Percentiles rank a stretch among this genome's conserved stretches.
Evolutionary conservation across 2,888 invertebrate genomes (phyloP).

Genomic region (Yponomeuta cagnagella): DNA sequence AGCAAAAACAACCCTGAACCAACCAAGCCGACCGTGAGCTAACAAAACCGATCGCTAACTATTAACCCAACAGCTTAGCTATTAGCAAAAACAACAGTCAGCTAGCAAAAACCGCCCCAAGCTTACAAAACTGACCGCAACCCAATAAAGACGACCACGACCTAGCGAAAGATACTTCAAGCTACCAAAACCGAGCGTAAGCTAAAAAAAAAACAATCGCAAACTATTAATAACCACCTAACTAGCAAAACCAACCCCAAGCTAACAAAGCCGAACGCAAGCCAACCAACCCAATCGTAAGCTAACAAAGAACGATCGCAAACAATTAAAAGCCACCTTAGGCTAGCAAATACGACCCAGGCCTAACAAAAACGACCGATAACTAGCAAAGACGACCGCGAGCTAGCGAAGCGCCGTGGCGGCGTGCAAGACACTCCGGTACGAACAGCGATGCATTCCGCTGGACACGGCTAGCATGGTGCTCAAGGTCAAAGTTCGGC

Average conservation of each 20-base stretch:
- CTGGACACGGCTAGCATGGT: constrained; percentile 70
- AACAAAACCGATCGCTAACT: not conserved
- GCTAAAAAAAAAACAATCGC: not conserved
- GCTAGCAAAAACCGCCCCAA: not conserved
- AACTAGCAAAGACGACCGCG: not conserved
- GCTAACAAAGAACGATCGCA: not conserved
- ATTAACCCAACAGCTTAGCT: not conserved
- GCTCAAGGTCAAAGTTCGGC: constrained; percentile 73
- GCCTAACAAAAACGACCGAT: not conserved
- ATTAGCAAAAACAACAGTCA: not conserved
- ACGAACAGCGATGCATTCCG: constrained; percentile 59
- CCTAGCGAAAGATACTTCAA: not conserved
- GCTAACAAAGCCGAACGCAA: not conserved
- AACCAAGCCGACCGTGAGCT: not conserved
- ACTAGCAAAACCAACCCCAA: not conserved
- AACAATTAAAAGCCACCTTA: not conserved
- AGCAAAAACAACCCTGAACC: not conserved
- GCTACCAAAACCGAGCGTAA: not conserved
- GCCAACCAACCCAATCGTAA: not conserved
- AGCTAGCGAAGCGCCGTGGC: not conserved
- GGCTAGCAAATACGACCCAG: not conserved
- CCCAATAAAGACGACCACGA: not conserved
- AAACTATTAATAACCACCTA: not conserved
- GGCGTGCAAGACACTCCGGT: constrained; percentile 37
- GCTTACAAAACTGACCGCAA: not conserved